Base-by-base conservation (phyloP, 1,140 invertebrate species). In the Ridgeia piscesae region DNA sequence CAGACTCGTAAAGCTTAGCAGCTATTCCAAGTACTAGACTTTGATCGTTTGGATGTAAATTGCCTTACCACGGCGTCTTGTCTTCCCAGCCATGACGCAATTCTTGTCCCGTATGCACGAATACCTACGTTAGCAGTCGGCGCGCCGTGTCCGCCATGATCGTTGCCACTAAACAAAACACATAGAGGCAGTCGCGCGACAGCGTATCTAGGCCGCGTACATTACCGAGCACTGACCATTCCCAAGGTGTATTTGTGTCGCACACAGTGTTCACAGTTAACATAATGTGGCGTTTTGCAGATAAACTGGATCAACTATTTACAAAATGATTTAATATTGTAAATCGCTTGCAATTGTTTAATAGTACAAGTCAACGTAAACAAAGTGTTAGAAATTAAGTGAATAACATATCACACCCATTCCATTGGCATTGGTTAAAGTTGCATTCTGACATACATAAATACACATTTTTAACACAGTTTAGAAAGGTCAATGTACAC, bases 131-230 rank as follows among this genome's bases (percentile, higher is more conserved):
- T 35, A 17, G 89, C n/a, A 27, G 34, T 90, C 35, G 89, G 58
- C 89, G 31, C 35, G 34, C 34, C 35, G n/a, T n/a, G 89, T 90
- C 89, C 89, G 89, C 89, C 89, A 90, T 90, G 34, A 35, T 90
- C 34, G 89, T 90, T 90, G 89, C 89, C 21, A 90, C 34, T n/a
- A 90, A 90, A 77, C 89, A 90, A 90, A 90, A 90, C 34, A 35
- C 0, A n/a, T 90, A 42, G 89, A 35, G 34, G 35, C 21, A 90
- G 34, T 35, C 33, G 89, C 89, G 35, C 34, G 35, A 31, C 58
- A 21, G 17, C 58, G 89, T 90, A 34, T 35, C 89, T 21, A 90
- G 35, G 35, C 89, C 4, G 34, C 17, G 35, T 90, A 90, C 17
- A 33, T 90, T 27, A 42, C 9, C 14, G 89, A 21, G 89, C 35